Base-by-base conservation (phyloP, 2,797 vertebrate genomes). In the Peromyscus aztecus region DNA sequence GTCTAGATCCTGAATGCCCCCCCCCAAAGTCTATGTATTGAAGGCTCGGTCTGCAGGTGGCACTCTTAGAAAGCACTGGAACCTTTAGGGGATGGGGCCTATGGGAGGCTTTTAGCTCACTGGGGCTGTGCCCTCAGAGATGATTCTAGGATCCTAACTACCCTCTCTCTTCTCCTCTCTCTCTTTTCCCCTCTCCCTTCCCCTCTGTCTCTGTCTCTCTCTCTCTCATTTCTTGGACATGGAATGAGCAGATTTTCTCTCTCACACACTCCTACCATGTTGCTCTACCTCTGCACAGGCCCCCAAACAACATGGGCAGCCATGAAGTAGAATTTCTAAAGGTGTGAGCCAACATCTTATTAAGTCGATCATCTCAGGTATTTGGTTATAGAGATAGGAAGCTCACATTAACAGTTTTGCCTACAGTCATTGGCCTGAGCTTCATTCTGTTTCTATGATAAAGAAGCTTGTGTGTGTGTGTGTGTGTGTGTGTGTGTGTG, bases 361-460 rank as follows among this genome's bases (percentile, higher is more conserved):
- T 40, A 67, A 90, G 80, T 4, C 49, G 61, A 40, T 23, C 43
- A 29, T 23, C 52, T 80, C 24, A 7, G 81, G 49, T 10, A 49
- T 71, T 78, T 85, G 6, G 4, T 80, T n/a, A 94, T 14, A 31
- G 12, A 21, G 21, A 34, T 27, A 12, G 27, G 49, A 90, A 49
- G 37, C 37, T 49, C 11, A 37, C 29, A 12, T 19, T 40, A 40
- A 46, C 49, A 29, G 1, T 14, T 87, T 63, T 65, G 17, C 14
- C 37, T 90, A 40, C 21, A n/a, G 21, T 29, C 57, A 65, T 31
- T 11, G 6, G 55, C 55, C 76, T 77, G 13, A 55, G 52, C 55
- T 67, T 57, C 49, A 37, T 92, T 90, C n/a, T 69, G 27, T 82
- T 63, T 83, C 78, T 49, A 85, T 61, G 29, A 87, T 71, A 71